Evolutionary conservation across 2,888 invertebrate genomes (phyloP), one percentile per base, ranked within the genome.

Genomic region (Drosophila neotestacea): DNA sequence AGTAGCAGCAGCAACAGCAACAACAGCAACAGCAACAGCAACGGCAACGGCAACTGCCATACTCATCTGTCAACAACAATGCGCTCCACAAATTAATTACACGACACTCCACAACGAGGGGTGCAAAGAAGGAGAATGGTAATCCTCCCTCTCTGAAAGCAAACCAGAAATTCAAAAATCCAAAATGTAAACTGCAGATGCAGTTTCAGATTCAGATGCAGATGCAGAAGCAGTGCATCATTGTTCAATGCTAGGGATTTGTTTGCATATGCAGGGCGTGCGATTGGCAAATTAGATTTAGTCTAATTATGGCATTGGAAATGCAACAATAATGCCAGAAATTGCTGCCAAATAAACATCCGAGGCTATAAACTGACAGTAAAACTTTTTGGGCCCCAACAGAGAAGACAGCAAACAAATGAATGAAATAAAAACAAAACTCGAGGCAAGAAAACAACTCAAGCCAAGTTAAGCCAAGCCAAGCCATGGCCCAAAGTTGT

Each of bases 241-340:
- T 73, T 77, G 77, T 73, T 69, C 66, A 42, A 77, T 77, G 59
- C n/a, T 59, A 11, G 27, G 39, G 30, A 6, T 52, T 66, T 60
- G 71, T 72, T 77, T 79, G 68, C 63, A 50, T 79, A 73, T 68
- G 70, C 59, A 46, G 46, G 30, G 59, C 65, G 66, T 71, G 81
- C 70, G 73, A 87, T 85, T 85, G 70, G 72, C 65, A 85, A 85
- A 85, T 85, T 85, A 81, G 85, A 87, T 87, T 83, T 85, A 59
- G 73, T 52, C 71, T 85, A 83, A 87, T 85, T 87, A 83, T 85
- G 88, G 81, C 83, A 87, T 77, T 79, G 80, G 85, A 81, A 73
- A 73, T 79, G 77, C 66, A 77, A 83, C 70, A 73, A 63, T 68
- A 69, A 64, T 66, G 52, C 34, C 46, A 44, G 64, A 51, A 65